Percentiles rank a stretch among this genome's conserved stretches.
These are phyloP conservation scores for Pseudomyrmex flavicornis DNA, from an alignment of 1,140 invertebrate species.

Conservation along the genomic window DNA sequence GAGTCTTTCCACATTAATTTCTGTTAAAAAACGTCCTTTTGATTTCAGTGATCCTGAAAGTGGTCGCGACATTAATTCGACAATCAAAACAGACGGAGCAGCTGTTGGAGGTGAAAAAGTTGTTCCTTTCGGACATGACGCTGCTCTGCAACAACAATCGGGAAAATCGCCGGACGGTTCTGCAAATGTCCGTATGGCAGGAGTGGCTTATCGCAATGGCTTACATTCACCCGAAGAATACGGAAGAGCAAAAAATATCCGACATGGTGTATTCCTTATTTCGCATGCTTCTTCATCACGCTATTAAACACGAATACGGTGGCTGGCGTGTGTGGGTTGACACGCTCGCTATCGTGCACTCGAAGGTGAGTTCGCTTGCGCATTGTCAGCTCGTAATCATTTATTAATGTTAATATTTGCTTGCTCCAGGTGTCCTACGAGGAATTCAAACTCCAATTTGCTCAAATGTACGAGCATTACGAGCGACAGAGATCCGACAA, in stretches of 20 bases:
- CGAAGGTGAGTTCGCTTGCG: conserved; percentile 90
- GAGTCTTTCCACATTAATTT: not conserved
- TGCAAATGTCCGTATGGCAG: conserved; percentile 99
- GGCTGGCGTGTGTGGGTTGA: conserved; percentile 99
- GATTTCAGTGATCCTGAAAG: conserved; percentile 97
- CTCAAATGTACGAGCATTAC: conserved; percentile 99
- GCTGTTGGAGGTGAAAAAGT: conserved; percentile 96
- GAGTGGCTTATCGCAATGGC: conserved; percentile 99
- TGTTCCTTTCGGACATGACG: conserved; percentile 99
- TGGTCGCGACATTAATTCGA: conserved; percentile 97
- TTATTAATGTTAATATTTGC: conserved; percentile 20
- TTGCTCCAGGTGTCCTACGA: conserved; percentile 94
- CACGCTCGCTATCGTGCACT: conserved; percentile 99
- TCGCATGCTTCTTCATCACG: conserved; percentile 98
- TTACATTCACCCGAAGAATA: conserved; percentile 98
- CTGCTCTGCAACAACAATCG: conserved; percentile 98
- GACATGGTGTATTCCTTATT: conserved; percentile 99
- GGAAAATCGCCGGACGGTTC: conserved; percentile 97
- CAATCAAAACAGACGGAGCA: conserved; percentile 98
- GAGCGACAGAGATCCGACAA: conserved; percentile 96
- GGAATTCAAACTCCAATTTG: conserved; percentile 98
- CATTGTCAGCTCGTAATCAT: not conserved
- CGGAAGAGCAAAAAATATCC: conserved; percentile 97
- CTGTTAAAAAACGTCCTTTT: conserved; percentile 35
- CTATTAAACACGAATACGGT: conserved; percentile 99